These are phyloP conservation scores for Lordiphosa mommai DNA, from an alignment of 1,140 invertebrate genomes.

Conservation along the genomic window DNA sequence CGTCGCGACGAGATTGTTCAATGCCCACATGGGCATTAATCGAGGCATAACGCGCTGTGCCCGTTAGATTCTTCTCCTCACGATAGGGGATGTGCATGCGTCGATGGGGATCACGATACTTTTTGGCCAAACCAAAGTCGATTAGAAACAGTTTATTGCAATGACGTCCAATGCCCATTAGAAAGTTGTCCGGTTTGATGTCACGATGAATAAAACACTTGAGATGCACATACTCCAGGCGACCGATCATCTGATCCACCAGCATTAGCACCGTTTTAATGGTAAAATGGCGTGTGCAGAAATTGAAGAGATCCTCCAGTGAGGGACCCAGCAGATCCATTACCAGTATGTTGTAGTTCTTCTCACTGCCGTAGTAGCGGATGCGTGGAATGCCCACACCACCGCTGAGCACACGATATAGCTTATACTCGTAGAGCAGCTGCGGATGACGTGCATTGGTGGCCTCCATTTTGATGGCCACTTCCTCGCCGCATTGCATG, in stretches of 20 bases:
- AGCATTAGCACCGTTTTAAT: slow-evolving; percentile 99
- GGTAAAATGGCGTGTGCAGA: slow-evolving; percentile 96
- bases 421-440: slow-evolving; percentile 96
- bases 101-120: slow-evolving; percentile 93
- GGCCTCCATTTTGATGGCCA: slow-evolving; percentile 97
- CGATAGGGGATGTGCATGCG: slow-evolving; percentile 95
- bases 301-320: slow-evolving; percentile 98
- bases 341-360: slow-evolving; percentile 96
- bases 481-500: slow-evolving; percentile 97
- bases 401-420: slow-evolving; percentile 95
- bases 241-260: slow-evolving; percentile 95
- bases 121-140: slow-evolving; percentile 98
- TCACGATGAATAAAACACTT: slow-evolving; percentile 98
- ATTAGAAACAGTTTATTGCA: slow-evolving; percentile 98
- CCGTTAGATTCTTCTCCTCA: slow-evolving; percentile 98
- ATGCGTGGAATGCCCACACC: slow-evolving; percentile 97
- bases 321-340: slow-evolving; percentile 98
- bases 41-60: slow-evolving; percentile 97
- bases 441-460: slow-evolving; percentile 96
- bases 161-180: slow-evolving; percentile 97
- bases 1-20: slow-evolving; percentile 94
- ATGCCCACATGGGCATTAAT: slow-evolving; percentile 98
- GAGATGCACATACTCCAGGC: slow-evolving; percentile 96
- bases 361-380: slow-evolving; percentile 94
- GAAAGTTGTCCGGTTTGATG: slow-evolving; percentile 98